Conservation (phyloP, 2,888 invertebrate genomes). For the Scrobipalpa costella region DNA sequence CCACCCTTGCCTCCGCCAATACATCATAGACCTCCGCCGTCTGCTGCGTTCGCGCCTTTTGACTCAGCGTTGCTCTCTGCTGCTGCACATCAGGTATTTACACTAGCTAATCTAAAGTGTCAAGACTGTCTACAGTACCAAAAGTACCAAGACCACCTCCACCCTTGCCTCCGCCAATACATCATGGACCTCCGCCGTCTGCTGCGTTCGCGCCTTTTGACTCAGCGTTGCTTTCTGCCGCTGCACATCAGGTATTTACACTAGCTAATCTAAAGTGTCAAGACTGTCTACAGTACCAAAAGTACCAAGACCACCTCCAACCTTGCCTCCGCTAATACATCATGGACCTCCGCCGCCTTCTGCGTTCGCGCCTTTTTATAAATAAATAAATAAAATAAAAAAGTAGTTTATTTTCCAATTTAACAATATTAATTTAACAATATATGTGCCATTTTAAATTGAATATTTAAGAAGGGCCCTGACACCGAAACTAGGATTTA, state of each 20-base stretch:
- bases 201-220: slow-evolving; percentile 91
- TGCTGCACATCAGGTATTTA: slow-evolving; percentile 87
- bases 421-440: too few relatives aligned
- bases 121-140: slow-evolving; percentile 57
- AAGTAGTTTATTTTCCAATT: too few relatives aligned
- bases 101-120: neutral
- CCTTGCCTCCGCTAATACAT: slow-evolving; percentile 75
- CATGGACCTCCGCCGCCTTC: slow-evolving; percentile 77
- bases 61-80: slow-evolving; percentile 91
- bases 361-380: slow-evolving; percentile 89
- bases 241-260: slow-evolving; percentile 91
- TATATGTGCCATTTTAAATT: too few relatives aligned
- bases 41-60: slow-evolving; percentile 89
- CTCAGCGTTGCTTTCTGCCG: slow-evolving; percentile 89
- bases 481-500: too few relatives aligned
- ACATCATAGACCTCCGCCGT: slow-evolving; percentile 66
- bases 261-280: too few relatives aligned
- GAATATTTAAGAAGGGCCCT: too few relatives aligned
- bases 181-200: slow-evolving; percentile 69
- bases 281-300: slow-evolving; percentile 81
- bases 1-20: slow-evolving; percentile 80
- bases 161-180: slow-evolving; percentile 77
- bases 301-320: slow-evolving; percentile 77
- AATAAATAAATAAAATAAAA: too few relatives aligned
- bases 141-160: slow-evolving; percentile 80